These are phyloP conservation scores for Tamias sibiricus DNA, from an alignment of 2,113 vertebrate genomes.

Conservation along the genomic window DNA sequence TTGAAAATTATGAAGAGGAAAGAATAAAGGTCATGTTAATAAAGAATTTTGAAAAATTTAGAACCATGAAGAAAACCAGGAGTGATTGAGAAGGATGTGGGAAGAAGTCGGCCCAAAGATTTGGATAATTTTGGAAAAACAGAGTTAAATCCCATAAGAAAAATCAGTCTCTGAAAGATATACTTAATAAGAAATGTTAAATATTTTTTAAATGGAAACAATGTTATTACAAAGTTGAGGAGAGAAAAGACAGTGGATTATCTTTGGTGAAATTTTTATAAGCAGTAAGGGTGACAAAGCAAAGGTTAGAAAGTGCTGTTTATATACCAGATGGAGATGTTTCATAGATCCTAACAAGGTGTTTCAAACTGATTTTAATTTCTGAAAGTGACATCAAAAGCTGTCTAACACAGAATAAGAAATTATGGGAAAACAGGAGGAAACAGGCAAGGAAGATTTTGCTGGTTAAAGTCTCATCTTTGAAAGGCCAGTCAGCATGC, in stretches of 20 bases:
- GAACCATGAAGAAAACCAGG: background rate
- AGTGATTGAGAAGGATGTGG: background rate
- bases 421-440: background rate
- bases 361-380: background rate
- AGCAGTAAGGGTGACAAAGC: background rate
- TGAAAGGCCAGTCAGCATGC: background rate
- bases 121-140: background rate
- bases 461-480: background rate
- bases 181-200: background rate
- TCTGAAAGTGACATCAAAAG: background rate
- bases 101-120: background rate
- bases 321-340: background rate
- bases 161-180: slow-evolving; percentile 7
- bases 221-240: background rate
- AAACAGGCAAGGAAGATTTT: background rate
- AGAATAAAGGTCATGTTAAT: background rate
- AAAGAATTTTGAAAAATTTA: background rate
- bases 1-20: background rate
- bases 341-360: background rate
- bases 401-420: background rate
- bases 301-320: background rate
- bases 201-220: background rate
- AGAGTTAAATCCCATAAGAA: background rate
- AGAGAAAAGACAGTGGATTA: background rate
- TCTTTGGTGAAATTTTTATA: background rate